Evolutionary conservation across 1,140 invertebrate genomes (phyloP).

Genomic region (Drosophila mauritiana): DNA sequence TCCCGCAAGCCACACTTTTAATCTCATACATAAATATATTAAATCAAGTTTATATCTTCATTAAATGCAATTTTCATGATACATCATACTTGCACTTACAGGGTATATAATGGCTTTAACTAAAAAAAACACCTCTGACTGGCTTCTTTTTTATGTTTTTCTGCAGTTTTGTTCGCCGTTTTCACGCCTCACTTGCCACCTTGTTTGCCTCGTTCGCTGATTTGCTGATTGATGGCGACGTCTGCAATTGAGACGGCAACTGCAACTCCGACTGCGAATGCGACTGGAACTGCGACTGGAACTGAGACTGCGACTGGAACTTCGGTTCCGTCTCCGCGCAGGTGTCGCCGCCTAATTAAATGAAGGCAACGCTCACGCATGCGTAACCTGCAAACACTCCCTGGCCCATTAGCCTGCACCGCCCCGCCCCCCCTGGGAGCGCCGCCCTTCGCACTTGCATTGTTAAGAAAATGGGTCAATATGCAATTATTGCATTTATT

Average conservation of each 20-base stretch:
- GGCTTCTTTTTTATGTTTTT: conserved; percentile 10
- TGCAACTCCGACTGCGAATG: conserved; percentile 19
- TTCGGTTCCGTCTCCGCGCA: conserved; percentile 36
- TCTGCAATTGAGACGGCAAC: conserved; percentile 48
- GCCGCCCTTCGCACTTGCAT: conserved; percentile 47
- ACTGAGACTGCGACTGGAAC: conserved; percentile 13
- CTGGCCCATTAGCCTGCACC: conserved; percentile 14
- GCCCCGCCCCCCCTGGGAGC: conserved; percentile 4
- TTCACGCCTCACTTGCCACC: conserved; percentile 74
- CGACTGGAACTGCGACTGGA: conserved; percentile 15
- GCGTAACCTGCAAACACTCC: conserved; percentile 63
- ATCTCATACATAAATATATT: too few relatives aligned
- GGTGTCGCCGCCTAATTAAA: conserved; percentile 81
- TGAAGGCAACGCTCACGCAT: conserved; percentile 79
- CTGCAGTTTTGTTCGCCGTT: conserved; percentile 58
- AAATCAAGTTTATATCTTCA: not conserved
- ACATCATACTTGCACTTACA: not conserved
- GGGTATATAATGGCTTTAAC: not conserved
- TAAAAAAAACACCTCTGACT: not conserved
- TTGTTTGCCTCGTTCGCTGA: conserved; percentile 70
- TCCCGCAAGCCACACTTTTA: too few relatives aligned
- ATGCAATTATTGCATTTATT: conserved; percentile 78
- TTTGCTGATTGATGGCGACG: conserved; percentile 80
- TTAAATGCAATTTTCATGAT: too few relatives aligned
- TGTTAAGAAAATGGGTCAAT: conserved; percentile 77